A percentile compares a stretch with the other conserved stretches of the same genome.
These are phyloP conservation scores for Apamea sordens DNA, from an alignment of 2,888 invertebrate genomes.

Conservation along the genomic window DNA sequence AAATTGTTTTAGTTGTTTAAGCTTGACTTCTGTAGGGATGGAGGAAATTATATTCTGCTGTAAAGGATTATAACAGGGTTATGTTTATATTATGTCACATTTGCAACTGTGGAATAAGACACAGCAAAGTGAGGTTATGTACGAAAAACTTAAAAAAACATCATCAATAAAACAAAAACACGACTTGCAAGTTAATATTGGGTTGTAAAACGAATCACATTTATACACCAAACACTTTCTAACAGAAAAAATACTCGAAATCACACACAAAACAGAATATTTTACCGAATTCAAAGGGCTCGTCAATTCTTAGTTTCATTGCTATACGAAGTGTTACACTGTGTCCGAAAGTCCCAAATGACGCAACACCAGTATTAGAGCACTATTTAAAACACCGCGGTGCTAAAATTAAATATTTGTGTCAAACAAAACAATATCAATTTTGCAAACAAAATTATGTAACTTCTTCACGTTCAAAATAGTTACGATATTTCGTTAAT, in stretches of 20 bases:
- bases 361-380: conserved; percentile 72
- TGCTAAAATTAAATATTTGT: conserved; percentile 88
- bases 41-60: neutral
- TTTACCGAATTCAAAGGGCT: conserved; percentile 77
- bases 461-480: conserved; percentile 71
- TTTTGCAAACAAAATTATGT: conserved; percentile 86
- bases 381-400: conserved; percentile 77
- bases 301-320: conserved; percentile 72
- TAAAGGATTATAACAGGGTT: neutral
- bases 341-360: conserved; percentile 64
- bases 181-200: conserved; percentile 25
- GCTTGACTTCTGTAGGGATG: neutral
- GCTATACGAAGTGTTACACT: conserved; percentile 45
- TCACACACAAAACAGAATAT: conserved; percentile 51
- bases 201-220: conserved; percentile 25
- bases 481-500: conserved; percentile 46
- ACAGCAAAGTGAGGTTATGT: conserved; percentile 47
- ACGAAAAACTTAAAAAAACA: conserved; percentile 17
- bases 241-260: conserved; percentile 52
- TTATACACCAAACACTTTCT: conserved; percentile 25
- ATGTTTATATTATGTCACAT: conserved; percentile 19
- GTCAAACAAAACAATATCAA: conserved; percentile 81
- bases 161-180: conserved; percentile 14
- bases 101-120: neutral
- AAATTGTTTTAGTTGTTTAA: neutral